phyloP scores from a whole-genome alignment of 2,888 invertebrate genomes.

The Ectobius pallidus region DNA sequence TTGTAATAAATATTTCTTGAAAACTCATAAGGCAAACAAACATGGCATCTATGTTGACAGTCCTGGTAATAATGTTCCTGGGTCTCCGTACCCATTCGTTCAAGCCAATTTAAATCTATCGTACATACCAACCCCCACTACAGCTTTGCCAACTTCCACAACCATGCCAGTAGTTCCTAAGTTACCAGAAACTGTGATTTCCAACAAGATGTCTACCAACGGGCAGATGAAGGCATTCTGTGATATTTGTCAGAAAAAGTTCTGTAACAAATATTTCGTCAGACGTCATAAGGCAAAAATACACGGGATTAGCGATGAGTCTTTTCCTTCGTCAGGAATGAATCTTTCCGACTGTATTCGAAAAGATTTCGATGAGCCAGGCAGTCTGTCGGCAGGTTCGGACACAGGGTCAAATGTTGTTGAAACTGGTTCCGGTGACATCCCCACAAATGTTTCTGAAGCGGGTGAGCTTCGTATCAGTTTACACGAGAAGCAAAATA shows the following conservation, averaged over 20 bases:
- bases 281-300: conserved; percentile 71
- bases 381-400: conserved; percentile 36
- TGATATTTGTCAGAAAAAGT: conserved; percentile 75
- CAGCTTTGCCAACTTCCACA: not conserved
- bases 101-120: conserved; percentile 33
- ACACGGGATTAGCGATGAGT: conserved; percentile 60
- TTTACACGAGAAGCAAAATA: not conserved
- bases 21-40: conserved; percentile 97
- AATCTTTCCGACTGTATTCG: conserved; percentile 10
- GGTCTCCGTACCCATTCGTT: conserved; percentile 23
- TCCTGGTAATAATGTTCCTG: not conserved
- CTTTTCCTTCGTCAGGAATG: not conserved
- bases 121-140: conserved; percentile 37
- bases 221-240: conserved; percentile 58
- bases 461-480: not conserved
- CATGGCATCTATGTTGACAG: conserved; percentile 86
- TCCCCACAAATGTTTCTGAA: conserved; percentile 10
- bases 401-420: conserved; percentile 35
- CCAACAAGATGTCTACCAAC: not conserved
- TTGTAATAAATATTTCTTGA: conserved; percentile 97
- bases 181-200: not conserved
- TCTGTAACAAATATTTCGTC: conserved; percentile 74
- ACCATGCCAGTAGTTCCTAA: not conserved
- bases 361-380: conserved; percentile 32
- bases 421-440: conserved; percentile 18